Percentiles rank a stretch among this genome's conserved stretches.
phyloP scores from a whole-genome alignment of 2,797 vertebrate species.

The Etheostoma perlongum region DNA sequence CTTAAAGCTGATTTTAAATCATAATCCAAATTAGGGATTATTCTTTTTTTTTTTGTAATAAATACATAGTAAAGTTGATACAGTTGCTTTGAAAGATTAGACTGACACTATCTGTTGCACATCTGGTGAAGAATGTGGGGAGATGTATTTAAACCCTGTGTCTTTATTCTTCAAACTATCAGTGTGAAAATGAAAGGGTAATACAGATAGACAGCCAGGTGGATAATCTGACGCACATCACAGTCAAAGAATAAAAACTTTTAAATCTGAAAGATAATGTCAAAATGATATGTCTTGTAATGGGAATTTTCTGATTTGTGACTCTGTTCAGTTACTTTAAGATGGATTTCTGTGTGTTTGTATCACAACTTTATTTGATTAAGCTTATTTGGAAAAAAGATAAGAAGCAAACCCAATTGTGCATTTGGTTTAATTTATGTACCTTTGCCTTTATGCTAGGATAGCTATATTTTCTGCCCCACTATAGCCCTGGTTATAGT shows the following conservation, averaged over 20 bases:
- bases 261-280: conserved; percentile 72
- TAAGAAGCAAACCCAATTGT: conserved; percentile 9
- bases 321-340: conserved; percentile 42
- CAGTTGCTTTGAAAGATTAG: conserved; percentile 63
- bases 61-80: conserved; percentile 61
- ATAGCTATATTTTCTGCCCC: background rate
- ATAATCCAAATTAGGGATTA: conserved; percentile 38
- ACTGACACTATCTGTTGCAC: conserved; percentile 73
- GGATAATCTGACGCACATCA: conserved; percentile 79
- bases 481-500: too few species aligned
- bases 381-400: conserved; percentile 23
- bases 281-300: conserved; percentile 57
- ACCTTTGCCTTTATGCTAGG: conserved; percentile 12
- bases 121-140: conserved; percentile 68
- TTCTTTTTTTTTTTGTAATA: conserved; percentile 29
- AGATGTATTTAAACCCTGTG: conserved; percentile 76
- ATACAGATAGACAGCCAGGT: conserved; percentile 74
- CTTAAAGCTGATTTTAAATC: conserved; percentile 56
- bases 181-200: conserved; percentile 74
- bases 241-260: conserved; percentile 75
- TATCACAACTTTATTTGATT: conserved; percentile 39
- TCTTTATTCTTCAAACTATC: conserved; percentile 80
- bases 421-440: conserved; percentile 5
- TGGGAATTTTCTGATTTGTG: conserved; percentile 52
- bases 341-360: conserved; percentile 41